A percentile compares a stretch with the other conserved stretches of the same genome.
These are phyloP conservation scores for Cacoxenus indagator DNA, from an alignment of 2,888 invertebrate genomes.

Conservation along the genomic window DNA sequence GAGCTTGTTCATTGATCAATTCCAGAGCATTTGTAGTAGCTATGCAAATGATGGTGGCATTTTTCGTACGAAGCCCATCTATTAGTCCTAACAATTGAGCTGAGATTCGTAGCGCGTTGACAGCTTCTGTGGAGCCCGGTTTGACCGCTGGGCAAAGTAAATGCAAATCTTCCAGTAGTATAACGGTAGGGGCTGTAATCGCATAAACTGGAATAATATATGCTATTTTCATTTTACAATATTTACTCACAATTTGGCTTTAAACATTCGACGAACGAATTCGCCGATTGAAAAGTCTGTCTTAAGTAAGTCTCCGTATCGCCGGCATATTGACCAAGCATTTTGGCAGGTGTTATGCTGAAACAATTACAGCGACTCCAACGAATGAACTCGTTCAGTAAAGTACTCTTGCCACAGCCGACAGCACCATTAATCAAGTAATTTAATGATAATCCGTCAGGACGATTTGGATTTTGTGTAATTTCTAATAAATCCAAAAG, in stretches of 20 bases:
- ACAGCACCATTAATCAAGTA: conserved; percentile 71
- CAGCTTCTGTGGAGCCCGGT: conserved; percentile 47
- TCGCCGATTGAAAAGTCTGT: conserved; percentile 71
- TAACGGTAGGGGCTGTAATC: conserved; percentile 64
- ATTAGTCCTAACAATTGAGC: conserved; percentile 71
- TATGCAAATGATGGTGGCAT: conserved; percentile 71
- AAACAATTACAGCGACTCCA: conserved; percentile 71
- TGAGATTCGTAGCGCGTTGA: conserved; percentile 68
- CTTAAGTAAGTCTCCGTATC: conserved; percentile 72
- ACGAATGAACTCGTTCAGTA: conserved; percentile 72
- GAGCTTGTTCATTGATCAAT: conserved; percentile 71
- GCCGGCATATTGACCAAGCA: conserved; percentile 72
- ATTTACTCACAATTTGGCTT: conserved; percentile 40
- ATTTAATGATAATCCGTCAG: conserved; percentile 47
- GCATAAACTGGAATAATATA: background rate
- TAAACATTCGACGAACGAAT: conserved; percentile 57
- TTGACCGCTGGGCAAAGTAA: conserved; percentile 69
- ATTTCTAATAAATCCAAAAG: conserved; percentile 53
- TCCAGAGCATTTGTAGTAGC: conserved; percentile 73
- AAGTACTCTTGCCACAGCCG: conserved; percentile 75
- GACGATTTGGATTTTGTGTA: conserved; percentile 14
- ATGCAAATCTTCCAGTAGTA: conserved; percentile 71
- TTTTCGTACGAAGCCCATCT: conserved; percentile 68
- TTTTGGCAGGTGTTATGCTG: conserved; percentile 69
- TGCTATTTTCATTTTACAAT: background rate